A percentile compares a stretch with the other conserved stretches of the same genome.
phyloP scores from a whole-genome alignment of 2,888 invertebrate species.

The Scaeva pyrastri region DNA sequence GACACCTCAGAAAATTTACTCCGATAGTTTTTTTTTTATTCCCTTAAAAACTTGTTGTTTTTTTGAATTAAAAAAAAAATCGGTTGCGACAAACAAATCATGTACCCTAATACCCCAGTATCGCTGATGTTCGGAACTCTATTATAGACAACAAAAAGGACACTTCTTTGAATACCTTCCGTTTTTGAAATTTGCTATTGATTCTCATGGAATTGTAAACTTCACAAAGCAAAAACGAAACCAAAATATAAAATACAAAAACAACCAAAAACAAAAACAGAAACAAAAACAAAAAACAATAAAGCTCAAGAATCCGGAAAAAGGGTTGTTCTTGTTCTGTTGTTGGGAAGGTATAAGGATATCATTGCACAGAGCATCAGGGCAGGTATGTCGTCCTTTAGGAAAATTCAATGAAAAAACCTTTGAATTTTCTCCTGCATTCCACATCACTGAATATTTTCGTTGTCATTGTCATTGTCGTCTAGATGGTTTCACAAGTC shows the following conservation, averaged over 20 bases:
- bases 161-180: neutral
- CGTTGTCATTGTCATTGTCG: neutral
- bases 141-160: neutral
- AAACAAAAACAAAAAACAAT: conserved; percentile 23
- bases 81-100: neutral
- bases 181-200: neutral
- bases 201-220: neutral
- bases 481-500: conserved; percentile 22
- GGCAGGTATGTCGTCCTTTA: neutral
- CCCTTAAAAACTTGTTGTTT: neutral
- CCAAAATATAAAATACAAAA: too few relatives aligned
- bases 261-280: too few relatives aligned
- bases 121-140: neutral
- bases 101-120: neutral
- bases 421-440: conserved; percentile 57
- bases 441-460: conserved; percentile 53
- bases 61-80: neutral
- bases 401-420: conserved; percentile 23
- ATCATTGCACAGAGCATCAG: conserved; percentile 39
- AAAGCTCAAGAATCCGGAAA: conserved; percentile 67
- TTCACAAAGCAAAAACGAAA: conserved; percentile 49
- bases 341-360: conserved; percentile 5
- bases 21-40: neutral
- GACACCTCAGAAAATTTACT: neutral
- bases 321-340: conserved; percentile 64